These are phyloP conservation scores for Aspidoscelis tigris DNA, from an alignment of 2,113 vertebrate genomes.

Conservation along the genomic window DNA sequence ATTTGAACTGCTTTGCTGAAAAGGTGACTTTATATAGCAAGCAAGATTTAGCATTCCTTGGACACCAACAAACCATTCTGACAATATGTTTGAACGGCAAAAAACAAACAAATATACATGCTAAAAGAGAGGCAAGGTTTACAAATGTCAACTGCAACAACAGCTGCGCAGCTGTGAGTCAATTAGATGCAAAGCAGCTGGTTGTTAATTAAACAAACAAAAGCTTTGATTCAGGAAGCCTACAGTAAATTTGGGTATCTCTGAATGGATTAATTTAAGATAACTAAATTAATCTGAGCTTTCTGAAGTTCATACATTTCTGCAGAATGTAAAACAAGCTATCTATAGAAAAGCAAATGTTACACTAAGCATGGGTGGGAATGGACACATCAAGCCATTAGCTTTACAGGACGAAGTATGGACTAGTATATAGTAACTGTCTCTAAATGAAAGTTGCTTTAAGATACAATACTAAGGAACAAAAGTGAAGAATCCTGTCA, in stretches of 20 bases:
- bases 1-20: slow-evolving; percentile 22
- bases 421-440: background rate
- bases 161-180: slow-evolving; percentile 70
- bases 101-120: slow-evolving; percentile 14
- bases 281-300: slow-evolving; percentile 69
- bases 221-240: slow-evolving; percentile 64
- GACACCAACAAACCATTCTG: slow-evolving; percentile 64
- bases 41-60: slow-evolving; percentile 49
- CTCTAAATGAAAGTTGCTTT: background rate
- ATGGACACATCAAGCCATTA: background rate
- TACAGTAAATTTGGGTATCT: slow-evolving; percentile 69
- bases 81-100: slow-evolving; percentile 59
- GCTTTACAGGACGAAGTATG: background rate
- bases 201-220: slow-evolving; percentile 72
- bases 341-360: slow-evolving; percentile 6
- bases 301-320: slow-evolving; percentile 60
- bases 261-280: slow-evolving; percentile 65
- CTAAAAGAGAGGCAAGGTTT: slow-evolving; percentile 61
- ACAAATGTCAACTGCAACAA: slow-evolving; percentile 67
- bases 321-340: slow-evolving; percentile 48
- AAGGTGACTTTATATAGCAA: slow-evolving; percentile 37
- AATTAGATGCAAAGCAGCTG: slow-evolving; percentile 73
- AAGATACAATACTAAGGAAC: background rate
- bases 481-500: background rate
- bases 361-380: slow-evolving; percentile 13